Base-by-base conservation (phyloP, 2,888 invertebrate species). In the Spisula solida region DNA sequence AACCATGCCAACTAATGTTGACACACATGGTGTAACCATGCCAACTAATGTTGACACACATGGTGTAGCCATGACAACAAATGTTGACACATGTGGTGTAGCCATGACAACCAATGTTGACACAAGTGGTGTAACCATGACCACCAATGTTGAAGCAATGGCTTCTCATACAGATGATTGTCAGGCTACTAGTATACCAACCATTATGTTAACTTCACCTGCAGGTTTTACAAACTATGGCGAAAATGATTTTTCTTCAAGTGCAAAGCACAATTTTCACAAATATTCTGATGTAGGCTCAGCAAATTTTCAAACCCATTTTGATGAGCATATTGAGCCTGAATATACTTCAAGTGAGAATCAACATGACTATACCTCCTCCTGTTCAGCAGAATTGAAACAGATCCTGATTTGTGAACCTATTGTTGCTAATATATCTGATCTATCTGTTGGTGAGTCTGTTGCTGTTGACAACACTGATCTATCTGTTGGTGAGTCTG, bases 131-230 rank as follows among this genome's bases (percentile, higher is more conserved):
- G n/a, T n/a, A n/a, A n/a, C n/a, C n/a, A n/a, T n/a, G n/a, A n/a
- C n/a, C n/a, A n/a, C n/a, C n/a, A n/a, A n/a, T n/a, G n/a, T n/a
- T n/a, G n/a, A n/a, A 5, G 4, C 41, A 41, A 41, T 41, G 41
- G 41, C 8, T 41, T 41, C 41, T 41, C 41, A 31, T 18, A 16
- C 31, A 18, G 31, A 75, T 75, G 1, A 75, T 75, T 75, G 31
- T 34, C 31, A 75, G 31, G 31, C 2, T 31, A n/a, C n/a, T n/a
- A n/a, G n/a, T n/a, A 51, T 75, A 25, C 83, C 83, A 29, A 51
- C 48, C n/a, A 83, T 83, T 14, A 10, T 83, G 20, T 25, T 83
- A 14, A 83, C 75, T n/a, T 83, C 75, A 6, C 83, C 83, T 25
- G n/a, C 75, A 16, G 75, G 83, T n/a, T 66, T n/a, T 25, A 25